phyloP scores from a whole-genome alignment of 2,888 invertebrate species.

The Conus canariensis region DNA sequence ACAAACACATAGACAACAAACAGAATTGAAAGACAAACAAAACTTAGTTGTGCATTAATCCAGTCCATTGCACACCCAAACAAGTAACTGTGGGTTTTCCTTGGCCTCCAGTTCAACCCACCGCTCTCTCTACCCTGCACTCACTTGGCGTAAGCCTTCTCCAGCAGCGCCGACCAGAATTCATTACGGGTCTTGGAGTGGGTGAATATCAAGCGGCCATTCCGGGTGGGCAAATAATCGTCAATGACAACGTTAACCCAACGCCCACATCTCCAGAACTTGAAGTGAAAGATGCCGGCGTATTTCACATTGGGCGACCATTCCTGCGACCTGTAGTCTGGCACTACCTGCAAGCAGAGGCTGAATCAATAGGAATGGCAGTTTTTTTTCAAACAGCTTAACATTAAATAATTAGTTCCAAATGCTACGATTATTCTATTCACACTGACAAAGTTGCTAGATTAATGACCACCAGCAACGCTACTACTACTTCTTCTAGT shows the following conservation, averaged over 20 bases:
- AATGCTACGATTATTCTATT: neutral
- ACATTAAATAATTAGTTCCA: neutral
- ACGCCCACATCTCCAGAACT: conserved; percentile 90
- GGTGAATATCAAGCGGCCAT: conserved; percentile 84
- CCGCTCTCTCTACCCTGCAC: conserved; percentile 38
- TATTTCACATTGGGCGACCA: conserved; percentile 81
- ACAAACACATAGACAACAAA: too few species aligned
- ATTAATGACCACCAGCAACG: too few species aligned
- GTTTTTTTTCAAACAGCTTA: neutral
- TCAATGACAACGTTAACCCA: conserved; percentile 86
- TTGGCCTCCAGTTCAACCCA: too few species aligned
- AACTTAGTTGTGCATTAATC: too few species aligned
- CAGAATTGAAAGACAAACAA: too few species aligned
- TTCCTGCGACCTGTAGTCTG: conserved; percentile 68
- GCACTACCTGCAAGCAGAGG: conserved; percentile 60
- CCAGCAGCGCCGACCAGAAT: conserved; percentile 88
- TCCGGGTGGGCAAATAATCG: conserved; percentile 82
- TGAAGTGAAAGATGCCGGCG: conserved; percentile 89
- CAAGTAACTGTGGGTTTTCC: too few species aligned
- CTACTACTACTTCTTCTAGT: too few species aligned
- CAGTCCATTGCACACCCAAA: too few species aligned
- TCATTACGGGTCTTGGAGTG: conserved; percentile 82
- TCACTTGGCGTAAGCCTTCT: conserved; percentile 89
- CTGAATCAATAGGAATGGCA: too few species aligned
- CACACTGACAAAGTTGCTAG: too few species aligned